Evolutionary conservation across 1,140 invertebrate species (phyloP).

Genomic region (Magallana ariakensis): DNA sequence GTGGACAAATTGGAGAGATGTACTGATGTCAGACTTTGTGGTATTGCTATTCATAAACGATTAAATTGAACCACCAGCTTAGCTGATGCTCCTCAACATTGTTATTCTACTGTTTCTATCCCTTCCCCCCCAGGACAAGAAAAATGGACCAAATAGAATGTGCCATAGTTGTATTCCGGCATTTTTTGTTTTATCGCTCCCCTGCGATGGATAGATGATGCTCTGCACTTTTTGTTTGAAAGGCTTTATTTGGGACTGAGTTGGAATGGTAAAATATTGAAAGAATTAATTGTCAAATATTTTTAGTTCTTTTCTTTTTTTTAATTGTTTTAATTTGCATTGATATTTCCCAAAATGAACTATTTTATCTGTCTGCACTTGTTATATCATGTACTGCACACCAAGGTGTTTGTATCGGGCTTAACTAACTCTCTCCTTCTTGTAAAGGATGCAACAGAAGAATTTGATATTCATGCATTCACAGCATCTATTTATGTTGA

Average conservation of each 20-base stretch:
- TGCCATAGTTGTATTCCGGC: neutral
- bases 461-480: neutral
- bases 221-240: neutral
- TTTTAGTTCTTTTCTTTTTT: neutral
- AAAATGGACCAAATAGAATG: constrained; percentile 21
- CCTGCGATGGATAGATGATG: neutral
- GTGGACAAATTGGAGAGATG: neutral
- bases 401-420: neutral
- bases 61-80: neutral
- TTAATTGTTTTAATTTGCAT: constrained; percentile 1
- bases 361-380: constrained; percentile 20
- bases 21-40: neutral
- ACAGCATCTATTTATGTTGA: neutral
- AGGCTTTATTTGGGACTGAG: neutral
- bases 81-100: neutral
- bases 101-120: neutral
- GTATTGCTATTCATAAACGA: neutral
- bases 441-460: neutral
- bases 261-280: neutral
- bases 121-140: neutral
- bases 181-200: neutral
- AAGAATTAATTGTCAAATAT: neutral
- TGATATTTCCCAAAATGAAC: neutral
- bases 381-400: neutral
- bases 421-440: neutral